phyloP scores from a whole-genome alignment of 2,113 vertebrate genomes.

The Puntigrus tetrazona region DNA sequence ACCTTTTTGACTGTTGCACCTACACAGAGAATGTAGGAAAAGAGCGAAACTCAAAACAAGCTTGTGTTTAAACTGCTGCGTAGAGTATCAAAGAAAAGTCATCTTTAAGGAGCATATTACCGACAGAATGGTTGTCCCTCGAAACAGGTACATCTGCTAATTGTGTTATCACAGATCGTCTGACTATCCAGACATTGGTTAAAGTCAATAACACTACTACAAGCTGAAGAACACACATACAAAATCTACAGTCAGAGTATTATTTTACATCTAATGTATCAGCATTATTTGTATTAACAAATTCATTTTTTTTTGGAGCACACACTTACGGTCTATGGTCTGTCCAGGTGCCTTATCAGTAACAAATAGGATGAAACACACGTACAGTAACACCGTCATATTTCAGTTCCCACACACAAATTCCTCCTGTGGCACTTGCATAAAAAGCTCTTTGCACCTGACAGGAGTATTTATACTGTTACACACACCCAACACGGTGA shows the following conservation, averaged over 20 bases:
- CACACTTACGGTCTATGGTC: neutral
- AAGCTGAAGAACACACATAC: conserved; percentile 16
- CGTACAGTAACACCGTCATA: conserved; percentile 43
- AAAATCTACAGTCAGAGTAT: conserved; percentile 9
- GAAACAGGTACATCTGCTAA: conserved; percentile 47
- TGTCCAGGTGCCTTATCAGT: conserved; percentile 18
- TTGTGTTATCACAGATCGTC: accelerated
- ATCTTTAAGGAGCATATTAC: neutral
- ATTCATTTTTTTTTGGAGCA: conserved; percentile 2
- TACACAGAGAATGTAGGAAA: conserved; percentile 23
- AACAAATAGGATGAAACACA: conserved; percentile 33
- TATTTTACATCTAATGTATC: neutral
- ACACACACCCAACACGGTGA: neutral
- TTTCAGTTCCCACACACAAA: neutral
- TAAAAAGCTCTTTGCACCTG: neutral
- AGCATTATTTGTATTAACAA: neutral
- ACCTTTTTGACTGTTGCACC: conserved; percentile 52
- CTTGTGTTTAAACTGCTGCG: neutral
- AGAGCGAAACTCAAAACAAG: neutral
- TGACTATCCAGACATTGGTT: neutral
- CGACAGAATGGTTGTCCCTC: neutral
- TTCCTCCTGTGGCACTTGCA: neutral
- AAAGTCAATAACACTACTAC: neutral
- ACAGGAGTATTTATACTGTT: neutral
- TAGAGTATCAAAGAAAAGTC: neutral